Evolutionary conservation across 1,140 invertebrate species (phyloP), one percentile per base, ranked within the genome.

Genomic region (Drosophila serrata): DNA sequence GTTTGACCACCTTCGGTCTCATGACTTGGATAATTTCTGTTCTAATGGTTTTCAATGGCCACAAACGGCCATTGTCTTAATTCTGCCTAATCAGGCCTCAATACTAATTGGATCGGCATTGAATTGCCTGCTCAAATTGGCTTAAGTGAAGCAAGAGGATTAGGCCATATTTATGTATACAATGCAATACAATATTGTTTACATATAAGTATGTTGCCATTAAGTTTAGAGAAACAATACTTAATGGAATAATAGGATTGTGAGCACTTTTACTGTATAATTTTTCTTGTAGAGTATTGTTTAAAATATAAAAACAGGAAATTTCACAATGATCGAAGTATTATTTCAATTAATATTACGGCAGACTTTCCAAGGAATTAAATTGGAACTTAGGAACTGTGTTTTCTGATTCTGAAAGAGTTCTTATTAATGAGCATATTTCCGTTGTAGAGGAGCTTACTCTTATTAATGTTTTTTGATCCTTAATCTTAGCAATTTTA

Each of bases 31-130:
- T 48, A 46, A 48, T 39, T 48, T 49, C 33, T 13, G 13, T 31
- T 68, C 60, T 22, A 65, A 31, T 33, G 64, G 60, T 24, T 48
- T 65, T 27, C 19, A 48, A 33, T 40, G 43, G 31, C 31, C n/a
- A 27, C 19, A 29, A 19, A 11, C 8, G 31, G 33, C 33, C 19
- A 46, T 67, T 37, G 42, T 45, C 24, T 19, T 63, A 31, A 46
- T 46, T 46, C 9, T n/a, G 19, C 31, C 42, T 15, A 62, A 61
- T 62, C 24, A 29, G 42, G 24, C 33, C 15, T 24, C 7, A 24
- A n/a, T 46, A 45, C n/a, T 48, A 49, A 35, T 51, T 60, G 33
- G 29, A 60, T 60, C 42, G 40, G 27, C 19, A 56, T 9, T 31
- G 24, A 29, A 48, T 48, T 6, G 46, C 46, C 24, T 2, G 24